phyloP scores from a whole-genome alignment of 2,888 invertebrate genomes.

The Nymphalis polychloros region DNA sequence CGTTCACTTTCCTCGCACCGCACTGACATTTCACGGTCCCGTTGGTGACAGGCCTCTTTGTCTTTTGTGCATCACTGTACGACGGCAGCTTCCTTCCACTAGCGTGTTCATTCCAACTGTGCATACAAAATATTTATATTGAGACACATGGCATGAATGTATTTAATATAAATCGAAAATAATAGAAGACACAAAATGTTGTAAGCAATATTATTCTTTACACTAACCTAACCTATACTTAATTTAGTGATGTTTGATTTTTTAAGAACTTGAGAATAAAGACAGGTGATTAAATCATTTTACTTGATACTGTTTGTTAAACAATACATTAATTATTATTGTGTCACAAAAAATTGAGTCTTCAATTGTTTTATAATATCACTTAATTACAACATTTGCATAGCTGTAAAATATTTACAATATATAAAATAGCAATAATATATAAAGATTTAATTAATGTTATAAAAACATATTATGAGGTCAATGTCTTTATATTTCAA shows the following conservation, averaged over 20 bases:
- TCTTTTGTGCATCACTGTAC: slow-evolving; percentile 81
- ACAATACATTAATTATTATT: too few species aligned
- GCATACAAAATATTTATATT: slow-evolving; percentile 35
- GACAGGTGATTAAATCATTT: too few species aligned
- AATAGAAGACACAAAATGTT: too few species aligned
- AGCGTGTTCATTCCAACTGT: slow-evolving; percentile 81
- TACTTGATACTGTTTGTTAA: too few species aligned
- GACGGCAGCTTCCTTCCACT: slow-evolving; percentile 78
- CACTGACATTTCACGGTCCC: slow-evolving; percentile 75
- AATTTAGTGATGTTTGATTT: too few species aligned
- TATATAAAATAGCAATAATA: background rate
- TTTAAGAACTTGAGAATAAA: too few species aligned
- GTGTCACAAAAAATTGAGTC: too few species aligned
- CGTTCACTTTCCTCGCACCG: slow-evolving; percentile 70
- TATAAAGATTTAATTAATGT: background rate
- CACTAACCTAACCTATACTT: too few species aligned
- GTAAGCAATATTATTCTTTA: too few species aligned
- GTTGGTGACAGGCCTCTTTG: slow-evolving; percentile 73
- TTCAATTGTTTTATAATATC: too few species aligned
- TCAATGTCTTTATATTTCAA: slow-evolving; percentile 29
- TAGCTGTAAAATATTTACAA: background rate
- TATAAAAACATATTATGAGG: slow-evolving; percentile 11
- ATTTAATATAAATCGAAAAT: too few species aligned
- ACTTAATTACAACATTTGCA: background rate
- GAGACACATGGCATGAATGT: slow-evolving; percentile 6